Conservation (phyloP, 1,140 invertebrate genomes). For the Drosophila murphyi region DNA sequence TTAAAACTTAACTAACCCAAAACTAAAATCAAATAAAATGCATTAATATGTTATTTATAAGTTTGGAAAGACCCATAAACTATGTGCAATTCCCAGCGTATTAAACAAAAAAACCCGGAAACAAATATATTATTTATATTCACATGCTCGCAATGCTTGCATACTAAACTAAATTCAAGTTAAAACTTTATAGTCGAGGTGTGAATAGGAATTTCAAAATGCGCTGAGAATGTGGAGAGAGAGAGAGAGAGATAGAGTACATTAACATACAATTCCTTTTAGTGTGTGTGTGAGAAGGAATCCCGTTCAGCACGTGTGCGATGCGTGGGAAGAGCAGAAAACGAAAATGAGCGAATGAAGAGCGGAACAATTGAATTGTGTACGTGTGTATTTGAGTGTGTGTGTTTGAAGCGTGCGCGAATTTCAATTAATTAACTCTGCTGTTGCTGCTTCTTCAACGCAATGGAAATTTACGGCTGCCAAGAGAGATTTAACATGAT, state of each 20-base stretch:
- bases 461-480: conserved; percentile 66
- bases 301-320: conserved; percentile 57
- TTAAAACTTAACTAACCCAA: too few relatives aligned
- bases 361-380: conserved; percentile 43
- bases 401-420: conserved; percentile 50
- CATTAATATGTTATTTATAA: too few relatives aligned
- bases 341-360: not conserved
- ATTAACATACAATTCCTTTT: conserved; percentile 8
- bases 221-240: not conserved
- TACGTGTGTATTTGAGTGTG: not conserved
- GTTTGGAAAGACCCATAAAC: too few relatives aligned
- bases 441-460: not conserved
- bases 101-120: too few relatives aligned
- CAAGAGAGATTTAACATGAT: conserved; percentile 64
- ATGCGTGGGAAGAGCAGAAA: conserved; percentile 1
- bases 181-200: conserved; percentile 5
- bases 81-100: too few relatives aligned
- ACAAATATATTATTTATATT: too few relatives aligned
- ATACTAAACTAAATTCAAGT: not conserved
- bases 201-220: not conserved
- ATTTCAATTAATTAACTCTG: conserved; percentile 77
- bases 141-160: not conserved
- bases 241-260: not conserved
- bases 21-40: too few relatives aligned
- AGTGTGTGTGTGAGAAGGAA: conserved; percentile 33